phyloP scores from a whole-genome alignment of 1,140 invertebrate genomes.

The Dendrolimus punctatus region DNA sequence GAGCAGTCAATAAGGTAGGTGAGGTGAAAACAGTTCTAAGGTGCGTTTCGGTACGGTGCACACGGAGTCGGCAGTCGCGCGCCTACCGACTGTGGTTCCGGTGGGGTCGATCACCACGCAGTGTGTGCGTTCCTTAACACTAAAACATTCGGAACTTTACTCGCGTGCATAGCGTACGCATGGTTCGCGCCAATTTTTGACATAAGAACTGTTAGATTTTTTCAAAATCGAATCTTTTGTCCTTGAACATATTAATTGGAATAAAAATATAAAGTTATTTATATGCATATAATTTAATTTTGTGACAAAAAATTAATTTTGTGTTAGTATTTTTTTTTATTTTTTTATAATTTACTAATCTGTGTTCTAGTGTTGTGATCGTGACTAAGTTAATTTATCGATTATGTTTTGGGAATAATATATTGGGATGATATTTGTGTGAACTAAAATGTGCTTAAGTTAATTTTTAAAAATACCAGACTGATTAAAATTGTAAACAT shows the following conservation, averaged over 20 bases:
- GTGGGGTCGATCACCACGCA: conserved; percentile 65
- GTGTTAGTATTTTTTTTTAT: conserved; percentile 5
- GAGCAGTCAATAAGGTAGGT: neutral
- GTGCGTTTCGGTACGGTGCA: conserved; percentile 64
- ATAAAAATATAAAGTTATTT: conserved; percentile 16
- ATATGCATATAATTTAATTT: conserved; percentile 5
- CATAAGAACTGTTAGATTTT: conserved; percentile 4
- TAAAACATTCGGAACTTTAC: conserved; percentile 39
- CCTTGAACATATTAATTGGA: conserved; percentile 10
- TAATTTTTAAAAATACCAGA: too few relatives aligned
- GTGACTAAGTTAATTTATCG: too few relatives aligned
- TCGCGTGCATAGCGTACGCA: conserved; percentile 28
- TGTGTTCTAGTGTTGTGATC: too few relatives aligned
- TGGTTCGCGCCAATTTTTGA: conserved; percentile 27
- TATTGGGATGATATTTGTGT: too few relatives aligned
- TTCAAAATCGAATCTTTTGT: conserved; percentile 8
- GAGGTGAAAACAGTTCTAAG: conserved; percentile 18
- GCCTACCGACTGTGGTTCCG: conserved; percentile 65
- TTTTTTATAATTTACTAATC: too few relatives aligned
- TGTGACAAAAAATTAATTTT: conserved; percentile 2
- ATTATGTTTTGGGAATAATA: too few relatives aligned
- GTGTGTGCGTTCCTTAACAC: conserved; percentile 48
- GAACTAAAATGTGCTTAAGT: too few relatives aligned
- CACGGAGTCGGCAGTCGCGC: conserved; percentile 59
- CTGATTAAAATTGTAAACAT: too few relatives aligned